Evolutionary conservation across 92 coral and sea anemone genomes (phyloP), one percentile per base, ranked within the genome.

Genomic region (Porites lobata): DNA sequence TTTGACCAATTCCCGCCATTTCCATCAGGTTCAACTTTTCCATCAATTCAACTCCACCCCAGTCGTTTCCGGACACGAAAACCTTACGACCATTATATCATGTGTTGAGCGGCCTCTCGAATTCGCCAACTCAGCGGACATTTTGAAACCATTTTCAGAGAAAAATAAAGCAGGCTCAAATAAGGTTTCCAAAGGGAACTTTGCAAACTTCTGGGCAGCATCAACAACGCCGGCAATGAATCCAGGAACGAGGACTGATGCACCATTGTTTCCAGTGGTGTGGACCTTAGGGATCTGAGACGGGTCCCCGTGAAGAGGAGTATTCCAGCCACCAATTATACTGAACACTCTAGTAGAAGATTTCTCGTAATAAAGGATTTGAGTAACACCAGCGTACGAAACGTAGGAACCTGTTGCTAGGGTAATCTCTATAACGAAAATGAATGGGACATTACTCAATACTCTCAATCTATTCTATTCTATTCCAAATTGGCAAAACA

Each of bases 321-420:
- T 86, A 72, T 96, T 88, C 99, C 99, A 96, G 7, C 94, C 98
- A 12, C 99, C 99, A 63, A 94, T 96, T n/a, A 96, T 69, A 63
- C 95, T 95, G 82, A 91, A 94, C 8, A 93, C 90, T 18, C 82
- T 86, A 68, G 90, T 85, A 8, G 95, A 82, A 54, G 87, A 87
- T 64, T 87, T 93, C 65, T 96, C 95, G 88, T 96, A 96, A 82
- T 96, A 96, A 21, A 96, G 85, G 56, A 96, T 94, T 91, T 94
- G 94, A 32, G 96, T 91, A 59, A 94, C 94, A 11, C 99, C 99
- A 54, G 98, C 94, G 56, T 90, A 96, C 3, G 96, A 96, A 32
- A 96, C 97, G 84, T 94, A 96, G 43, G 96, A 91, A 7, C 99
- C 99, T 7, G 96, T 82, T 38, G 94, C 96, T 47, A 96, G 90